Evolutionary conservation across 2,113 vertebrate genomes (phyloP), one percentile per base, ranked within the genome.

Genomic region (Aleadryas rufinucha): DNA sequence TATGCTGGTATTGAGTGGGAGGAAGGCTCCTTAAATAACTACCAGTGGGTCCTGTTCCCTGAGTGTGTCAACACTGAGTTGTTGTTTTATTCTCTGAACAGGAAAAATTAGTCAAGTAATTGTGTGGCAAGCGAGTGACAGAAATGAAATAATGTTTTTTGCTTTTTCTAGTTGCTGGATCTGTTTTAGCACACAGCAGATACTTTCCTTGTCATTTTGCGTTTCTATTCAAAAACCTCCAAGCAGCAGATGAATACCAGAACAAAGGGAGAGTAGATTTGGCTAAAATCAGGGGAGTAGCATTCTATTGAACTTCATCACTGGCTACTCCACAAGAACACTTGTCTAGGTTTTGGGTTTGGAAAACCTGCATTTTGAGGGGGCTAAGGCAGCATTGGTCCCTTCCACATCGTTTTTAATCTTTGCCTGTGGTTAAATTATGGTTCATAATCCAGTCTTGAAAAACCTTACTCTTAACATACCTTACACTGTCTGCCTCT

Each of bases 11-110:
- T 6, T 57, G 66, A 79, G 96, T 96, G 85, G 95, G 95, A 96
- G 83, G 83, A 93, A 85, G 42, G 44, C 79, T 96, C 97, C 83
- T 87, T 44, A 97, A 97, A 96, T 97, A 96, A 65, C 79, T 16
- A 33, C 39, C 70, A 76, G 16, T 70, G 64, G 50, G 31, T 87
- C 66, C 63, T 77, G 2, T 10, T 89, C 54, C 37, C 52, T 21
- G 6, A 27, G 66, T 82, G 14, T 82, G 89, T 95, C 90, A 93
- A 85, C 82, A 82, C 0, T 2, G 37, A 65, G 47, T 60, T 86
- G 66, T 95, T 89, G 26, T 89, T 95, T 79, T 50, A 76, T 24
- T 13, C 52, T 45, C 57, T 65, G 79, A 89, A 33, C 37, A 79
- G 90, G 60, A 94, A 71, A 85, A 59, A 56, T 83, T 54, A 53